Percentiles rank a stretch among this genome's conserved stretches.
Conservation (phyloP, 2,113 vertebrate genomes). For the Isichthys henryi region DNA sequence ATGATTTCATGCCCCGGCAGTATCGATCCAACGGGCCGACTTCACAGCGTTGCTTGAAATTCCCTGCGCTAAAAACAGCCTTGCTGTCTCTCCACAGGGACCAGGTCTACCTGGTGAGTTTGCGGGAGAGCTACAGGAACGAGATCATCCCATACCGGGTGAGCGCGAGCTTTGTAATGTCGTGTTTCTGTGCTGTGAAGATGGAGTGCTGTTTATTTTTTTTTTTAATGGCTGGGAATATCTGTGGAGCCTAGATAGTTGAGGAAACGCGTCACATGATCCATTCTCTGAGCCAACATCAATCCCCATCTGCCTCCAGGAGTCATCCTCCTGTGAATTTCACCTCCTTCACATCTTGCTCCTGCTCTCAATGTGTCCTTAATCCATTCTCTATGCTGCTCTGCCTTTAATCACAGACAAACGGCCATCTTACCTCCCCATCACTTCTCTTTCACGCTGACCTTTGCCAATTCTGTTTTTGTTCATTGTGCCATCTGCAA, state of each 20-base stretch:
- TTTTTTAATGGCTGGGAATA: not conserved
- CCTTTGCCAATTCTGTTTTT: not conserved
- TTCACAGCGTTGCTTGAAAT: not conserved
- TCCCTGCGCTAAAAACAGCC: not conserved
- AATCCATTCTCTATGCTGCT: not conserved
- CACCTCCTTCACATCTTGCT: not conserved
- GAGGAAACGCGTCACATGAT: not conserved
- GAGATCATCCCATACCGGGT: conserved; percentile 93
- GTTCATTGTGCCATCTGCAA: not conserved
- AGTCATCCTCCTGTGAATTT: not conserved
- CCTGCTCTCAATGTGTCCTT: not conserved
- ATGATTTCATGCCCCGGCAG: conserved; percentile 48
- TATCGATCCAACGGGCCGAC: conserved; percentile 47
- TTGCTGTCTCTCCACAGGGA: conserved; percentile 65
- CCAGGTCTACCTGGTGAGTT: conserved; percentile 95
- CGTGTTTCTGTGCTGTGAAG: not conserved
- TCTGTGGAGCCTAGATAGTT: not conserved
- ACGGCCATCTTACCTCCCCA: not conserved
- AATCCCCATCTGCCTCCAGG: not conserved
- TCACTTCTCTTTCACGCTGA: not conserved
- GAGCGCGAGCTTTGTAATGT: conserved; percentile 42
- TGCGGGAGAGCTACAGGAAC: conserved; percentile 85
- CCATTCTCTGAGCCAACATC: not conserved
- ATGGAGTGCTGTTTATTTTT: not conserved
- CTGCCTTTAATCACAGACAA: not conserved